Conservation (phyloP, 2,797 vertebrate genomes). For the Pyrocephalus nanus region DNA sequence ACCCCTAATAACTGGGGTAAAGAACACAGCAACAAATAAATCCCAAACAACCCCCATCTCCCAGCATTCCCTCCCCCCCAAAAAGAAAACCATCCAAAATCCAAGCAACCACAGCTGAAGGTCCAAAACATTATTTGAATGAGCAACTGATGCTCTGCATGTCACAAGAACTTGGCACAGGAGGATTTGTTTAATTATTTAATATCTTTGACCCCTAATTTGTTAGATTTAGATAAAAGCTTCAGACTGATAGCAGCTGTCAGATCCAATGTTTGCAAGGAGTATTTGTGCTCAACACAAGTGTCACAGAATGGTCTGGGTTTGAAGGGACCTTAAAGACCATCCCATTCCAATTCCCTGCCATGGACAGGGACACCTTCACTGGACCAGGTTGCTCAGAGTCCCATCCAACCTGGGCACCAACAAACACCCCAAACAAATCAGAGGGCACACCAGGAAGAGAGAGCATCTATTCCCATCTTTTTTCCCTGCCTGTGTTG, state of each 20-base stretch:
- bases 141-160: background rate
- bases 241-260: background rate
- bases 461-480: background rate
- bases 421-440: background rate
- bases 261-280: rapidly evolving
- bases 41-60: background rate
- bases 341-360: background rate
- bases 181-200: background rate
- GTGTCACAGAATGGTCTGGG: background rate
- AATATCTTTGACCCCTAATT: background rate
- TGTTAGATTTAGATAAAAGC: background rate
- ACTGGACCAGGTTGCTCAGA: background rate
- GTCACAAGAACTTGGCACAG: background rate
- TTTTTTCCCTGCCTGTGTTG: rapidly evolving
- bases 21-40: background rate
- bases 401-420: background rate
- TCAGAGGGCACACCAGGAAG: background rate
- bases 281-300: background rate
- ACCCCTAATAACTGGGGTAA: background rate
- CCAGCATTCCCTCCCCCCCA: background rate
- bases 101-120: background rate
- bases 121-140: background rate
- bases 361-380: background rate
- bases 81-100: background rate
- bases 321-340: background rate